Base-by-base conservation (phyloP, 64 coral and sea anemone genomes). In the Actinia equina region DNA sequence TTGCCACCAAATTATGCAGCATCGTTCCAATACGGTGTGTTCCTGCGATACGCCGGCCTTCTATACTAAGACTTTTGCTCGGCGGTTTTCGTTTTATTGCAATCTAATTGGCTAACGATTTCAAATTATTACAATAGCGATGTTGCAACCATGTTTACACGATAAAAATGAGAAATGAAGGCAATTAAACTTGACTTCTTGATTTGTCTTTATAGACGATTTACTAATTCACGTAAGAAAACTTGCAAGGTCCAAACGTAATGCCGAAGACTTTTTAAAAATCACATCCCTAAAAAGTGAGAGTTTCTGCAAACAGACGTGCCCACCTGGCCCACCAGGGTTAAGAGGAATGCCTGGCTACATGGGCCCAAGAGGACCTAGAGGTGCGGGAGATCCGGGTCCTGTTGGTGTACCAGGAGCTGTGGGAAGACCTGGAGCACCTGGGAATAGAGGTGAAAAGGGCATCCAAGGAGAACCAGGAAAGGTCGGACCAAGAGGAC, bases 401-500 rank as follows among this genome's bases (percentile, higher is more conserved):
- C 19, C n/a, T 1, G 77, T 80, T 17, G 87, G 87, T 43, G n/a
- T 64, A 18, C 46, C 57, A 44, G 87, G 87, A 52, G 17, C 46
- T 52, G 43, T 80, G 10, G 87, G 87, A 44, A 17, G 9, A 64
- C 13, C 17, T 65, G 87, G 87, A 26, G 44, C 12, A 17, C 15
- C 30, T 1, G 87, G 87, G 15, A 11, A 12, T 14, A 20, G 59
- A 27, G 87, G 87, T 27, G 57, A 82, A 13, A 77, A 59, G 18
- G 87, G 87, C 15, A 25, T 78, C 45, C 79, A 82, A 62, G 87
- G 87, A 46, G 30, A 45, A 43, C 57, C 77, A 20, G 87, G 87
- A 65, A 55, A 65, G 82, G 42, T 77, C 11, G 87, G 87, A 45
- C 42, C 44, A 8, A 43, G 16, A 18, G 87, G 87, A 52, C 27